Evolutionary conservation across 1,140 invertebrate species (phyloP), one percentile per base, ranked within the genome.

Genomic region (Kradibia gibbosae): DNA sequence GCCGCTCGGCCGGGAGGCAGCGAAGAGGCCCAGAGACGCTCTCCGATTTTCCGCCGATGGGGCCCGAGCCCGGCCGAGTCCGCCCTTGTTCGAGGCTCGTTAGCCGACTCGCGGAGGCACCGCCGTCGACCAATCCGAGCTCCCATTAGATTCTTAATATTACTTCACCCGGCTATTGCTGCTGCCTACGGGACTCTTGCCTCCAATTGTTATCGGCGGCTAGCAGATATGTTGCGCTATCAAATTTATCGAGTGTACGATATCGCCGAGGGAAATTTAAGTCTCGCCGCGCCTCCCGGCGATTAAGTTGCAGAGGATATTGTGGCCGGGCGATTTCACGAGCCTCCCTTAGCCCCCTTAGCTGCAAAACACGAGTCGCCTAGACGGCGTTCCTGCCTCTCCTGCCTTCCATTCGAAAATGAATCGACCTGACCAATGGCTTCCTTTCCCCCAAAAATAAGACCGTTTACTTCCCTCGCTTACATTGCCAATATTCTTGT

Each of bases 401-500:
- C n/a, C n/a, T n/a, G n/a, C n/a, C n/a, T n/a, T n/a, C n/a, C n/a
- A n/a, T n/a, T n/a, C n/a, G n/a, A n/a, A n/a, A n/a, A n/a, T n/a
- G n/a, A n/a, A n/a, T n/a, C n/a, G n/a, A n/a, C n/a, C n/a, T n/a
- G n/a, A n/a, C n/a, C n/a, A n/a, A n/a, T n/a, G n/a, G n/a, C n/a
- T n/a, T n/a, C n/a, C n/a, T n/a, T n/a, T n/a, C n/a, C n/a, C n/a
- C n/a, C n/a, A n/a, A n/a, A n/a, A n/a, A n/a, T n/a, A n/a, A n/a
- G n/a, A n/a, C n/a, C n/a, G n/a, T n/a, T 62, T 57, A 10, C 25
- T 57, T 1, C 31, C 20, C 25, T n/a, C 55, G 8, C 55, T 62
- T 50, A 50, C 75, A 65, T n/a, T 53, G 8, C 55, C 45, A 34
- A 50, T 60, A 65, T 36, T 31, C 28, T 78, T 34, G 25, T 53